These are phyloP conservation scores for Metacarcinus magister DNA, from an alignment of 2,888 invertebrate genomes.

Conservation along the genomic window DNA sequence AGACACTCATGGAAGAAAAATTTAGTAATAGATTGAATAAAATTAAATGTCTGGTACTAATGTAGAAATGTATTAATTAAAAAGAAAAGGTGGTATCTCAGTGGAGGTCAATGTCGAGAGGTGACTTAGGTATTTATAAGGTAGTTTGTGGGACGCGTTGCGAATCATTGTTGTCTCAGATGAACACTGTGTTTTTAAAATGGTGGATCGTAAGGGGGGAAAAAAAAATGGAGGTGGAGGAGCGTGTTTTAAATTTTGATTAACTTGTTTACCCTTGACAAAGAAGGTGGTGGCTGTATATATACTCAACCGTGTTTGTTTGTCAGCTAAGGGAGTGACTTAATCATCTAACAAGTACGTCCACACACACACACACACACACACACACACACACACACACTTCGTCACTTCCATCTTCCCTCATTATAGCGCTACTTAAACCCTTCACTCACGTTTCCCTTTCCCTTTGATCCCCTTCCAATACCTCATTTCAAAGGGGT, in stretches of 20 bases:
- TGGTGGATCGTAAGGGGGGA: too few species aligned
- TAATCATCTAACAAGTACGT: too few species aligned
- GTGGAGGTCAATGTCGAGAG: too few species aligned
- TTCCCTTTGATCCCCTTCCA: not conserved
- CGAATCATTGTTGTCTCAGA: too few species aligned
- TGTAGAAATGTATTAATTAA: too few species aligned
- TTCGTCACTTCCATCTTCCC: not conserved
- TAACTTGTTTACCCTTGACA: not conserved
- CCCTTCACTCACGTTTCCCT: not conserved
- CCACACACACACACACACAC: constrained; percentile 6
- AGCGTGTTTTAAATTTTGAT: not conserved
- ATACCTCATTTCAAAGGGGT: not conserved
- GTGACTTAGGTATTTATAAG: not conserved
- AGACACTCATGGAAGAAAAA: too few species aligned
- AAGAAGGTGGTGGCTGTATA: not conserved
- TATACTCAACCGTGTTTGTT: too few species aligned
- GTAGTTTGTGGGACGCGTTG: not conserved
- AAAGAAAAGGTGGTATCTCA: too few species aligned
- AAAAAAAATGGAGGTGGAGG: not conserved
- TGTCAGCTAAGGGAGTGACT: too few species aligned
- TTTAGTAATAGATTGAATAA: too few species aligned
- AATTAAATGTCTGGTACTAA: too few species aligned
- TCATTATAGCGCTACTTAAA: constrained; percentile 1
- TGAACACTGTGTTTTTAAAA: too few species aligned
- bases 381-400: not conserved